These are phyloP conservation scores for Epistrophe eligans DNA, from an alignment of 2,888 invertebrate species.

Conservation along the genomic window DNA sequence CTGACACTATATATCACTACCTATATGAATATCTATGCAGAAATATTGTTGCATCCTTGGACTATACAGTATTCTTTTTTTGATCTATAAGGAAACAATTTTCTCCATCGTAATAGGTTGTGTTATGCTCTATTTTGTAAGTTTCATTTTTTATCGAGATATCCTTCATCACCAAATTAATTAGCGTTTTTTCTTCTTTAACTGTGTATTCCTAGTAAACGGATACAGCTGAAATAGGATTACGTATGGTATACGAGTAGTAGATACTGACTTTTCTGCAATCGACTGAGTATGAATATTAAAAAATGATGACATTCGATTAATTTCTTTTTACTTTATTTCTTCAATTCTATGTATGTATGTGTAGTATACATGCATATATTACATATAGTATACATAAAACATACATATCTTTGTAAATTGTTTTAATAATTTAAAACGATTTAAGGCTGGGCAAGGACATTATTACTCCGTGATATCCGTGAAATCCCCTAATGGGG, in stretches of 20 bases:
- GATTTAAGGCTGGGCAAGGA: background rate
- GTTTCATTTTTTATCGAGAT: constrained; percentile 16
- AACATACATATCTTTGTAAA: background rate
- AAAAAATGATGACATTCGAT: constrained; percentile 47
- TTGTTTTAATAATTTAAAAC: background rate
- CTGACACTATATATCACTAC: background rate
- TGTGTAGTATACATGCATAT: no score
- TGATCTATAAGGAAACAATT: constrained; percentile 54
- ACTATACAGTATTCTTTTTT: constrained; percentile 16
- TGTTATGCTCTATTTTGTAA: constrained; percentile 37
- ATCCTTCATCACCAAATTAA: constrained; percentile 60
- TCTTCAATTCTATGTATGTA: no score
- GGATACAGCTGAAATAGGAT: constrained; percentile 52
- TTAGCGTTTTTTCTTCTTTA: constrained; percentile 53
- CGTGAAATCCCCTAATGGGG: no score
- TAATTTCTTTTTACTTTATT: background rate
- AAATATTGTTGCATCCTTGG: constrained; percentile 24
- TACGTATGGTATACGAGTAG: background rate
- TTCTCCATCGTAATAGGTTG: constrained; percentile 40
- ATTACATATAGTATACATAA: no score
- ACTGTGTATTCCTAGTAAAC: constrained; percentile 16
- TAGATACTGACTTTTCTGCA: constrained; percentile 27
- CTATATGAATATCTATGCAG: background rate
- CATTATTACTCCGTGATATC: background rate
- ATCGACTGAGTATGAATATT: constrained; percentile 22